Base-by-base conservation (phyloP, 2,797 vertebrate species). In the Sitta carolinensis region DNA sequence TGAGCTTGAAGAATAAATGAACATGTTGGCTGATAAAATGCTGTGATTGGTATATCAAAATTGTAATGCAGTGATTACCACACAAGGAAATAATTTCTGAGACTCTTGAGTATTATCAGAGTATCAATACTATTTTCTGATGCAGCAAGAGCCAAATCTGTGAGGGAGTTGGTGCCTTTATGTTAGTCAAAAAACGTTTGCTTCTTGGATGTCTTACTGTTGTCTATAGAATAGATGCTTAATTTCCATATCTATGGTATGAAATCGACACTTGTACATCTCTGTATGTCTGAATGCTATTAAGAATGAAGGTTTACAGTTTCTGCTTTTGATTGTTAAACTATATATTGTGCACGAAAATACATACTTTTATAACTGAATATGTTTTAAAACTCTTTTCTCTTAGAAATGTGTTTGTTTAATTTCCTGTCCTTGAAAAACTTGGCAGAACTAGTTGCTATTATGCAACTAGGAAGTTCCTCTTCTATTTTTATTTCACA, bases 251-350 rank as follows among this genome's bases (percentile, higher is more conserved):
- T 84, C 61, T 89, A 2, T 81, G 75, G 73, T 87, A 90, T 88
- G 81, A 79, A 96, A 95, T 94, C 27, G 27, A 84, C 40, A 72
- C 55, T 69, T 96, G 77, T 91, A 82, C 7, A 34, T 84, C 87
- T 73, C 72, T 84, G 30, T 95, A 85, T 88, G 84, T 93, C 84
- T 81, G 73, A 87, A 87, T 89, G 55, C 82, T 77, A 55, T 94
- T 87, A 84, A 73, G 79, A 95, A 93, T 93, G 92, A 97, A 95
- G 82, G 90, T 95, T 96, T 93, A 95, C 84, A 80, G n/a, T 94
- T 96, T 89, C 87, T 93, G 85, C 89, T 94, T 95, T 94, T 94
- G 86, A 94, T 95, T 94, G 92, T 95, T 86, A 64, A 95, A 79
- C 80, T 92, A 66, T 83, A 84, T 96, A 81, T 92, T 95, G 76